A percentile compares a stretch with the other conserved stretches of the same genome.
Evolutionary conservation across 2,888 invertebrate species (phyloP).

Genomic region (Thecocarcelia acutangulata): DNA sequence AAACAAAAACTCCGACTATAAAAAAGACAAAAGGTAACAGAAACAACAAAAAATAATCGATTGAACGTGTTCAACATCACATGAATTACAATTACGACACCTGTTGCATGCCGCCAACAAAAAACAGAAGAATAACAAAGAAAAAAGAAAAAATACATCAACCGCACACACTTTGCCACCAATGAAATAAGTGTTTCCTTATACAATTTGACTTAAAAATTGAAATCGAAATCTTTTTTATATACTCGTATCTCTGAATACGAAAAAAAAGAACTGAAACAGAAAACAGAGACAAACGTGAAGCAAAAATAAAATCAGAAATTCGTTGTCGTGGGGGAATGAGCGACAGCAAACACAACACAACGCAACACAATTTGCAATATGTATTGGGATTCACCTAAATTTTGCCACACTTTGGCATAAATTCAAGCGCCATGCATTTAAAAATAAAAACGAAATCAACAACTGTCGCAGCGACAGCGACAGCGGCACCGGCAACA

Average conservation of each 20-base stretch:
- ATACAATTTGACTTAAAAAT: constrained; percentile 47
- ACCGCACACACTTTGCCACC: constrained; percentile 22
- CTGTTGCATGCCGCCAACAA: constrained; percentile 67
- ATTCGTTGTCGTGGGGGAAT: constrained; percentile 19
- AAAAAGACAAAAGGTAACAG: constrained; percentile 30
- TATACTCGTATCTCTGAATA: neutral
- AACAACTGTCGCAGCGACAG: constrained; percentile 21
- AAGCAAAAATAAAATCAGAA: constrained; percentile 14
- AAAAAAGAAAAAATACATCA: constrained; percentile 29
- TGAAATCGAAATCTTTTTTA: constrained; percentile 30
- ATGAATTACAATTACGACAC: constrained; percentile 70
- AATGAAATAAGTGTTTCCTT: constrained; percentile 16
- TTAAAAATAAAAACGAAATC: constrained; percentile 28
- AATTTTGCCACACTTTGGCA: constrained; percentile 67
- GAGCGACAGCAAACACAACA: constrained; percentile 6
- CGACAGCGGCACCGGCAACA: constrained; percentile 13
- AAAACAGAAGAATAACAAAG: constrained; percentile 20
- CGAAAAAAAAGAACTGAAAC: constrained; percentile 8
- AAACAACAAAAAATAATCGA: constrained; percentile 65
- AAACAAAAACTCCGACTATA: constrained; percentile 20
- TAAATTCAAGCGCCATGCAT: constrained; percentile 65
- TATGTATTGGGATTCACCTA: constrained; percentile 58
- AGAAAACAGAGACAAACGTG: neutral
- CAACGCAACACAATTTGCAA: constrained; percentile 2
- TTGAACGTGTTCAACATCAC: constrained; percentile 71